Evolutionary conservation across 2,888 invertebrate species (phyloP).

Genomic region (Meta bourneti): DNA sequence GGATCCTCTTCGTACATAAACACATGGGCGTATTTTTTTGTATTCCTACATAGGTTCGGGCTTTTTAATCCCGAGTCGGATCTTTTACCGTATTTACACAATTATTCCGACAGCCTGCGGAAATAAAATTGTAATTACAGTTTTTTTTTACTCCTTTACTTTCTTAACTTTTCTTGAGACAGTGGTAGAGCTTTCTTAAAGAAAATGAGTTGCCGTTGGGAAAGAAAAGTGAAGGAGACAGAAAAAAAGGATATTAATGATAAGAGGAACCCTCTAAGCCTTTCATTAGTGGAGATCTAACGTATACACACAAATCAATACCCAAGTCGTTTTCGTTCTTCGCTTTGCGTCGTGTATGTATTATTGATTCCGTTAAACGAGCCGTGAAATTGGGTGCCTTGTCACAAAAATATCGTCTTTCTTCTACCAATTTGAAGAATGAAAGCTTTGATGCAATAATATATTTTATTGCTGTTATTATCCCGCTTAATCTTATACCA

Average conservation of each 20-base stretch:
- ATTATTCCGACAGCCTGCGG: slow-evolving; percentile 31
- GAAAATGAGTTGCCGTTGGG: slow-evolving; percentile 45
- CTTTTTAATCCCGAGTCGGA: slow-evolving; percentile 27
- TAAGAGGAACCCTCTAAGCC: slow-evolving; percentile 41
- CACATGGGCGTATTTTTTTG: slow-evolving; percentile 6
- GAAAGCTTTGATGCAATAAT: slow-evolving; percentile 36
- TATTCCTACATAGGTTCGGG: neutral
- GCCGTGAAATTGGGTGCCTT: slow-evolving; percentile 59
- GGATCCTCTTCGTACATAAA: slow-evolving; percentile 7
- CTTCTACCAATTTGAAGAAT: slow-evolving; percentile 14
- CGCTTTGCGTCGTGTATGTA: neutral
- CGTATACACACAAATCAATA: slow-evolving; percentile 60
- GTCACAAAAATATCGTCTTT: slow-evolving; percentile 44
- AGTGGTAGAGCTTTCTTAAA: slow-evolving; percentile 7
- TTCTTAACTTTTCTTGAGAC: neutral
- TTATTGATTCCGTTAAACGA: slow-evolving; percentile 49
- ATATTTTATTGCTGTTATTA: slow-evolving; percentile 56
- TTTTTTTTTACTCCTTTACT: neutral
- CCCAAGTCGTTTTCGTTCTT: slow-evolving; percentile 39
- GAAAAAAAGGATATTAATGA: slow-evolving; percentile 59
- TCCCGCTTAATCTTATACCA: slow-evolving; percentile 38
- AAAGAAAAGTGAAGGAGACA: slow-evolving; percentile 3
- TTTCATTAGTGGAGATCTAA: slow-evolving; percentile 55
- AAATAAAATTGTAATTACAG: slow-evolving; percentile 61
- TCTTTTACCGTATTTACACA: slow-evolving; percentile 44